Evolutionary conservation across 92 coral and sea anemone genomes (phyloP), one percentile per base, ranked within the genome.

Genomic region (Siderastrea radians): DNA sequence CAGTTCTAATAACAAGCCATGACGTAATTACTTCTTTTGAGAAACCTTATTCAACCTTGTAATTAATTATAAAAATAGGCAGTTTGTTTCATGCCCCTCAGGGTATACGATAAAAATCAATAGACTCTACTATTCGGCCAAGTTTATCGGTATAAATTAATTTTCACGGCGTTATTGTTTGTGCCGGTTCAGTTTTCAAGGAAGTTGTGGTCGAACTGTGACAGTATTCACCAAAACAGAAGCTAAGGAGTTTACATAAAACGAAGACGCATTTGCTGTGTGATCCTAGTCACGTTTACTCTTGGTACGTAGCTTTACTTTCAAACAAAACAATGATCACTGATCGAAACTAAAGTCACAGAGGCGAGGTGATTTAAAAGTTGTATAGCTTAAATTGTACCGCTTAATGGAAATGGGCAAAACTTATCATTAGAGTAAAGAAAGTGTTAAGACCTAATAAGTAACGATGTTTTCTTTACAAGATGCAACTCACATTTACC

Each of bases 61-160:
- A 11, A 71, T 3, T 9, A 47, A 12, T 6, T 70, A 13, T 55
- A 2, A 55, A 52, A 52, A 74, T 51, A 9, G 12, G 47, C 46
- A 74, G 47, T 17, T 52, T 52, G 51, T 74, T 74, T 52, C 63
- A 9, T 10, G 49, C 46, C 78, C 78, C 78, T 74, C 61, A 16
- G 78, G 78, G 62, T 0, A 1, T 4, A 17, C 1, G 3, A 74
- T 7, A 49, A 38, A 11, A 19, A 49, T 59, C n/a, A 2, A 61
- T 0, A 13, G 66, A 61, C 66, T 0, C 5, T 52, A 72, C 46
- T 51, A 10, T 12, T 17, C 47, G 13, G 46, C 44, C 38, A 50
- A n/a, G 78, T 52, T 26, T 8, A 73, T 19, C 59, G 11, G 77
- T 49, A 49, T 73, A 55, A 73, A 51, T 73, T 74, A 7, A 52